Evolutionary conservation across 92 coral and sea anemone species (phyloP).

Genomic region (Zoanthus gigantus): DNA sequence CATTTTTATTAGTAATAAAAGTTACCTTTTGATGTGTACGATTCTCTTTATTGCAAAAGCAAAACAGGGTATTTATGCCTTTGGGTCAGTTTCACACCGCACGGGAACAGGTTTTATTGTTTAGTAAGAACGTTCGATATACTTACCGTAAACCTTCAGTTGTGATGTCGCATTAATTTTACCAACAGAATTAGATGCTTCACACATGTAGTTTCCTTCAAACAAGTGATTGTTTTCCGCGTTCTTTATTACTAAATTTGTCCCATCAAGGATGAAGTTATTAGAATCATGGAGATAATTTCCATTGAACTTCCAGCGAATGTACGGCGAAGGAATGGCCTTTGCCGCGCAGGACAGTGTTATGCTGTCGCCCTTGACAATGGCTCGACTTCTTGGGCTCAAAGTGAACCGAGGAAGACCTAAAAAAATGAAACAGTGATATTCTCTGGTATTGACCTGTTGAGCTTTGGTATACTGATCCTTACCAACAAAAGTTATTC

Average conservation of each 20-base stretch:
- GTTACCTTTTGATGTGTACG: too few species aligned
- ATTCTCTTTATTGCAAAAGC: too few species aligned
- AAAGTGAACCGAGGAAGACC: constrained; percentile 21
- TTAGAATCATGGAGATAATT: background rate
- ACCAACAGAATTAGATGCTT: constrained; percentile 1
- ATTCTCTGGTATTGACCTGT: too few species aligned
- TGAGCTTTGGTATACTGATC: too few species aligned
- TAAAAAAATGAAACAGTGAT: background rate
- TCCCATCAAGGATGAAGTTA: background rate
- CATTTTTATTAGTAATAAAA: too few species aligned
- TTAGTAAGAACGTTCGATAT: background rate
- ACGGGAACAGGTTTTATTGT: background rate
- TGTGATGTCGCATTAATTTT: background rate
- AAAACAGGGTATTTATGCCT: background rate
- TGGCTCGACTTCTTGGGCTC: background rate
- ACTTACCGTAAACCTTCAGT: constrained; percentile 4
- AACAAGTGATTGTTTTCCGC: background rate
- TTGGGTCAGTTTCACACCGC: background rate
- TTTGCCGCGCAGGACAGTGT: constrained; percentile 14
- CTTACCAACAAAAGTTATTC: too few species aligned
- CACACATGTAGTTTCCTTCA: constrained; percentile 29
- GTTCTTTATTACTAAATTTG: constrained; percentile 12
- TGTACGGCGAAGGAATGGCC: constrained; percentile 17
- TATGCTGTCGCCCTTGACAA: constrained; percentile 3
- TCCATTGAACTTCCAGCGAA: constrained; percentile 38